phyloP scores from a whole-genome alignment of 2,888 invertebrate species.

The Caenorhabditis drosophilae region DNA sequence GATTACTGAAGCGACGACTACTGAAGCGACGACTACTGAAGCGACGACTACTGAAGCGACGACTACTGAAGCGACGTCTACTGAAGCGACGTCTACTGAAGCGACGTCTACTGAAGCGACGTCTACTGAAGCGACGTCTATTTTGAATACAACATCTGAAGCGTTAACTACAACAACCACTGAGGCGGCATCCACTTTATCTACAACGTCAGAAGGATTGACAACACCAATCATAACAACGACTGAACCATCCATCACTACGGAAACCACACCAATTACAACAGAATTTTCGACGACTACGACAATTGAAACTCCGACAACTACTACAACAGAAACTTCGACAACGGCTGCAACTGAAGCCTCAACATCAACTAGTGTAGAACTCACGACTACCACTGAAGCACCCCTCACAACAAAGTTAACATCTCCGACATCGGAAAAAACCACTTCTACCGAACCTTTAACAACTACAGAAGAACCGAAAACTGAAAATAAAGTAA shows the following conservation, averaged over 20 bases:
- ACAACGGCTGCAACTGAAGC: conserved; percentile 6
- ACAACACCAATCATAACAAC: background rate
- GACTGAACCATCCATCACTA: conserved; percentile 5
- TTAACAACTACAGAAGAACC: conserved; percentile 1
- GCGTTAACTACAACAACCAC: background rate
- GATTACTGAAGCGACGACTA: background rate
- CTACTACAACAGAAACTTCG: conserved; percentile 1
- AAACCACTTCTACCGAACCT: background rate
- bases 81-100: conserved; percentile 7
- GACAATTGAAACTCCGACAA: conserved; percentile 4
- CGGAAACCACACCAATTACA: conserved; percentile 8
- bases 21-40: conserved; percentile 4
- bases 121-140: conserved; percentile 1
- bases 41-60: background rate
- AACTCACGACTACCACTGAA: conserved; percentile 1
- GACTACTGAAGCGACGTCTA: background rate
- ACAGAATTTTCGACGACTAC: conserved; percentile 5
- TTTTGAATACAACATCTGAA: conserved; percentile 5
- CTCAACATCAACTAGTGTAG: conserved; percentile 5
- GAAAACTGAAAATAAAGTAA: too few species aligned
- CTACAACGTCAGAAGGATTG: background rate
- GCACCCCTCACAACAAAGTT: conserved; percentile 1
- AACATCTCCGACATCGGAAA: background rate
- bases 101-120: background rate
- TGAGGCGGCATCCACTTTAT: conserved; percentile 6